Evolutionary conservation across 1,140 invertebrate species (phyloP).

Genomic region (Manduca sexta): DNA sequence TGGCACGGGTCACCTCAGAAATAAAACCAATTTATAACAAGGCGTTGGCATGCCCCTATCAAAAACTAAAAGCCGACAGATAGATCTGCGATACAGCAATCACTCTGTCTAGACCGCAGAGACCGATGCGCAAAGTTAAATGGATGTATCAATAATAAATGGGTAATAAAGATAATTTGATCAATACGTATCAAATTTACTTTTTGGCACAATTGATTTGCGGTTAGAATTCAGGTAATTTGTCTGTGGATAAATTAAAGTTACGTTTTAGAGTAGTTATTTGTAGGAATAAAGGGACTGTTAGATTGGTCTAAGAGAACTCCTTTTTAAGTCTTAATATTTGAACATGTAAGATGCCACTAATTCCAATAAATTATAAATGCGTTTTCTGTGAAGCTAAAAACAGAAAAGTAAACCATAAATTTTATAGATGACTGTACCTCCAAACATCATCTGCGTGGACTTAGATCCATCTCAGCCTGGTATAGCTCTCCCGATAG

Average conservation of each 20-base stretch:
- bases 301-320: too few species aligned
- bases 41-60: neutral
- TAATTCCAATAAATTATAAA: too few species aligned
- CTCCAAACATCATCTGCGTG: too few species aligned
- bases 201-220: neutral
- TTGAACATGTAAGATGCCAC: too few species aligned
- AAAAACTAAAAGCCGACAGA: neutral
- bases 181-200: neutral
- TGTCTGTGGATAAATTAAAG: neutral
- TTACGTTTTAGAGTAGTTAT: neutral
- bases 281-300: neutral
- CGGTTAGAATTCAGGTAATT: neutral
- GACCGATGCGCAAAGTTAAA: neutral
- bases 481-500: too few species aligned
- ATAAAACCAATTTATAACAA: neutral
- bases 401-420: too few species aligned
- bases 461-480: too few species aligned
- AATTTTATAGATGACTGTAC: too few species aligned
- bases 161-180: neutral
- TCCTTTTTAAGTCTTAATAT: too few species aligned
- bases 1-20: neutral
- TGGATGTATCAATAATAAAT: neutral
- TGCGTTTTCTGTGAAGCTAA: too few species aligned
- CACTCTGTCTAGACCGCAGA: conserved; percentile 7
- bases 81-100: conserved; percentile 4